phyloP scores from a whole-genome alignment of 2,113 vertebrate species.

The Nicator chloris region DNA sequence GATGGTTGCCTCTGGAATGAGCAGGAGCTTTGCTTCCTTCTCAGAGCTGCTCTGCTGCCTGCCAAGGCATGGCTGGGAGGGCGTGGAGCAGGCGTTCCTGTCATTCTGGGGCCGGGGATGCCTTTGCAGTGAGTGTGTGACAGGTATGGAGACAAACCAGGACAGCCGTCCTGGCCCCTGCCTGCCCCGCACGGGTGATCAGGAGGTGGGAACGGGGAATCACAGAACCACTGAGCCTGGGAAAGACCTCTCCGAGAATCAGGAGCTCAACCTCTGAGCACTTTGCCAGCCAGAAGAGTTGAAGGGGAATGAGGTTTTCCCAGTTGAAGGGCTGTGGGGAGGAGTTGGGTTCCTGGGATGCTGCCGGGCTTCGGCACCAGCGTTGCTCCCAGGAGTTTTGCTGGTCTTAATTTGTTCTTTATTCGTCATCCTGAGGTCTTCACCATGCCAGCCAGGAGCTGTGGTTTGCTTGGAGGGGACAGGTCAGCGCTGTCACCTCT shows the following conservation, averaged over 20 bases:
- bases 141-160: not conserved
- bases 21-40: not conserved
- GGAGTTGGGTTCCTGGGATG: not conserved
- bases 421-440: not conserved
- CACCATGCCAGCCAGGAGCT: not conserved
- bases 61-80: not conserved
- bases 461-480: not conserved
- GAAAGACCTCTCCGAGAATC: not conserved
- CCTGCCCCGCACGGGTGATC: fast-evolving
- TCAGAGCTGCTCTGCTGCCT: not conserved
- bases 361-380: not conserved
- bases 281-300: not conserved
- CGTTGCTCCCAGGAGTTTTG: not conserved
- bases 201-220: not conserved
- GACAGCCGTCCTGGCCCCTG: not conserved
- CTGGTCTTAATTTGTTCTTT: not conserved
- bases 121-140: not conserved
- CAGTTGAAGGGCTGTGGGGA: fast-evolving
- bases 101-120: not conserved
- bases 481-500: not conserved
- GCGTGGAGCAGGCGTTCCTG: not conserved
- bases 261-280: fast-evolving
- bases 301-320: not conserved
- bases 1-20: not conserved
- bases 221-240: not conserved